phyloP scores from a whole-genome alignment of 1,140 invertebrate species.

The Coenobita brevimanus region DNA sequence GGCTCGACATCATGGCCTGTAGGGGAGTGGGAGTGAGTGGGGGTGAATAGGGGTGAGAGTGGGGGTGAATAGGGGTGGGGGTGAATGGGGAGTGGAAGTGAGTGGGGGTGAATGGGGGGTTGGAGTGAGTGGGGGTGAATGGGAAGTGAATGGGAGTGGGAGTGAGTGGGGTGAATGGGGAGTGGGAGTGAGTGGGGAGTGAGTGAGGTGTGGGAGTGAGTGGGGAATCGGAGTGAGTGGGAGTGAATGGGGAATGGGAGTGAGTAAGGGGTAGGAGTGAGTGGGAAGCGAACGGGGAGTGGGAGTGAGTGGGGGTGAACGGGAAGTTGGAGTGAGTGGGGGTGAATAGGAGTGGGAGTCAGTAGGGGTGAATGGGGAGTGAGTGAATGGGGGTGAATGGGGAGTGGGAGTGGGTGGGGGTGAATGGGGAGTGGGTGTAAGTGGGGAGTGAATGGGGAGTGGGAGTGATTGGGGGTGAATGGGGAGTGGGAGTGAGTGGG shows the following conservation, averaged over 20 bases:
- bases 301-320: too few species aligned
- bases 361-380: neutral
- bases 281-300: neutral
- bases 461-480: neutral
- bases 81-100: too few species aligned
- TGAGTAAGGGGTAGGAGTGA: neutral
- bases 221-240: too few species aligned
- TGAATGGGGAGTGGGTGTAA: neutral
- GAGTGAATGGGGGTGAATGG: neutral
- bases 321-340: neutral
- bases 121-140: too few species aligned
- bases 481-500: neutral
- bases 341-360: neutral
- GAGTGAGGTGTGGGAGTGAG: too few species aligned
- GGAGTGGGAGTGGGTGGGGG: neutral
- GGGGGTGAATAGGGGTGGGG: too few species aligned
- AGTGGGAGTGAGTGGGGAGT: too few species aligned
- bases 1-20: constrained; percentile 79
- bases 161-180: too few species aligned
- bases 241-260: constrained; percentile 11
- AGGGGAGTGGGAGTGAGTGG: too few species aligned
- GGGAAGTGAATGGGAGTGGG: too few species aligned
- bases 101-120: too few species aligned
- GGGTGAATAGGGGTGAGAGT: too few species aligned
- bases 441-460: neutral